Base-by-base conservation (phyloP, 2,888 invertebrate species). In the Diarsia mendica region DNA sequence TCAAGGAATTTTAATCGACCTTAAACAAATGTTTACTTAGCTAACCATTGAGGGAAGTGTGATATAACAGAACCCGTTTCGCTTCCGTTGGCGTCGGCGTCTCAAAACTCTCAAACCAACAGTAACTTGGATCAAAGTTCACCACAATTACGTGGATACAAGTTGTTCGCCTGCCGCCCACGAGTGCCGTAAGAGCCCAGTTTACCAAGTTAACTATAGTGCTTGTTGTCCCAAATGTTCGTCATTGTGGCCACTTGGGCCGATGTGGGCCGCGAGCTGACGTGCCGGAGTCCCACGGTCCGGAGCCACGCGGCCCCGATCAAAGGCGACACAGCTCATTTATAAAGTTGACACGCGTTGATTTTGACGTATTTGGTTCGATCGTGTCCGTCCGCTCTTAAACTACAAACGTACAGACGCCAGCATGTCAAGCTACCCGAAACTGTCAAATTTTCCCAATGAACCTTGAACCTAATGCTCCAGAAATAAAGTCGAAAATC, bases 261-360 rank as follows among this genome's bases (percentile, higher is more conserved):
- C 18, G 60, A 79, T 77, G 82, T 80, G 73, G 82, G 79, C 80
- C 76, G 87, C 39, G 73, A 55, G 73, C 73, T 72, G 60, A n/a
- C 67, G 63, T 53, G 74, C 33, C 68, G 79, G 63, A 75, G 85
- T 93, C 93, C 90, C 93, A 93, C 93, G 93, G 90, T 87, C 69
- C 85, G 63, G 49, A 20, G 90, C 89, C 89, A 89, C 86, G 87
- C 92, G 92, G 91, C 86, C 86, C 83, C 89, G 88, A 90, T 94
- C 94, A 93, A 92, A 93, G 90, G 79, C 84, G 88, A 89, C 89
- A 87, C 90, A 85, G 81, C 89, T 92, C 93, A 92, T 94, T 94
- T 94, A 93, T 94, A 93, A 93, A 91, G 93, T 92, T 94, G 93
- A 94, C 94, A 93, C 94, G 92, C 90, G 91, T 90, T 91, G 90